Base-by-base conservation (phyloP, 2,888 invertebrate genomes). In the Criorhina ranunculi region DNA sequence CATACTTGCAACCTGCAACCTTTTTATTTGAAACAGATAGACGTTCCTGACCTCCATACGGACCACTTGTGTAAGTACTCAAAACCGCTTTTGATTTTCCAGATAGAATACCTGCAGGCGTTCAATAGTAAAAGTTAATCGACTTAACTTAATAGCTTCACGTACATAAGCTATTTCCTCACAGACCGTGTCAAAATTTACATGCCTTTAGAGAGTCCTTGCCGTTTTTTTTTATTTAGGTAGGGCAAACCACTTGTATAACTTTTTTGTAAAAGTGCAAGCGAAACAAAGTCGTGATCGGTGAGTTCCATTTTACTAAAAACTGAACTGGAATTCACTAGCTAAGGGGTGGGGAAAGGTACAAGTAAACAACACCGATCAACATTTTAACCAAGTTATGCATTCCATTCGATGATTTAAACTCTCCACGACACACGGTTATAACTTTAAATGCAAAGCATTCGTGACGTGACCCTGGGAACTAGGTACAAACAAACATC, bases 391-490 rank as follows among this genome's bases (percentile, higher is more conserved):
- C 49, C 57, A 64, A 44, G 42, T 76, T 70, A 53, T 60, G 51
- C 70, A 82, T 82, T 76, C 76, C 70, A 53, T 53, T 66, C 37
- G 42, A 59, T 60, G 70, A 64, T 59, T 70, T 64, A 70, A 64
- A 59, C 15, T 59, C 76, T 76, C 55, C 62, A 42, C 75, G 42
- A 7, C 31, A 51, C 53, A 60, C 37, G 37, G 35, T 12, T 37
- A 33, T 29, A 42, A 59, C 49, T 70, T 60, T 77, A 37, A 59
- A 72, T 77, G 51, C 78, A 72, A 66, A 60, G 33, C 66, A 46
- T 44, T 78, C 82, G 49, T 67, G 67, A 37, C 59, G 40, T 35
- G 83, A 83, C 83, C 83, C 67, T 83, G 83, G 49, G 31, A 78
- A 67, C 42, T n/a, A 72, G 37, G 66, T 64, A 76, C 33, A 24